phyloP scores from a whole-genome alignment of 2,113 vertebrate species.

The Malurus elegans region DNA sequence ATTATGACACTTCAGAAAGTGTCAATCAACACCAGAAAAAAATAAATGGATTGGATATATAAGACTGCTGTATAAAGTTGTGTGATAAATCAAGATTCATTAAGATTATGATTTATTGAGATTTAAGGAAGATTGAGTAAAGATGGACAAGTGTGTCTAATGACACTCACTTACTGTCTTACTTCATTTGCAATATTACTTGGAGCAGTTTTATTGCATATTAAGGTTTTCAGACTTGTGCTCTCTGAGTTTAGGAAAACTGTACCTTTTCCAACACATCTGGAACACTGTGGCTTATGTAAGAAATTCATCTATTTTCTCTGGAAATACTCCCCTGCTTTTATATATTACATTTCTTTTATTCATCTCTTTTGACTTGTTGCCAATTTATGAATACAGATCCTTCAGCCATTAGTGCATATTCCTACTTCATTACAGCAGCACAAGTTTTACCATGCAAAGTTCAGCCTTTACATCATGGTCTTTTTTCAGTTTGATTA shows the following conservation, averaged over 20 bases:
- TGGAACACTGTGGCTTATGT: slow-evolving; percentile 11
- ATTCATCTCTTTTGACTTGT: neutral
- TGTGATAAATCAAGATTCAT: neutral
- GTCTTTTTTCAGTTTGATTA: neutral
- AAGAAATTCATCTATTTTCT: slow-evolving; percentile 15
- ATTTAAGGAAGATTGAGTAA: neutral
- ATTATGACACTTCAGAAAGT: neutral
- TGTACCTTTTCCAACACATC: slow-evolving; percentile 26
- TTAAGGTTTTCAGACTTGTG: slow-evolving; percentile 9
- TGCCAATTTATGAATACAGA: neutral
- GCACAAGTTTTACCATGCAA: neutral
- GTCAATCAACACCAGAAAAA: neutral
- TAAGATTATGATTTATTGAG: neutral
- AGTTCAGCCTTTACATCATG: neutral
- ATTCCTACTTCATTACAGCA: neutral
- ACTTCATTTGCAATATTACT: slow-evolving; percentile 24
- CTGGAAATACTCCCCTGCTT: neutral
- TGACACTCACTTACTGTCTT: neutral
- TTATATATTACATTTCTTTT: neutral
- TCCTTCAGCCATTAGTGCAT: neutral
- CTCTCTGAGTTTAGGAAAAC: neutral
- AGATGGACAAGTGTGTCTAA: neutral
- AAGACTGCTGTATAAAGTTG: neutral
- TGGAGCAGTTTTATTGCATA: neutral
- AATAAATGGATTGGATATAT: neutral